Evolutionary conservation across 2,113 vertebrate genomes (phyloP).

Genomic region (Plotosus lineatus): DNA sequence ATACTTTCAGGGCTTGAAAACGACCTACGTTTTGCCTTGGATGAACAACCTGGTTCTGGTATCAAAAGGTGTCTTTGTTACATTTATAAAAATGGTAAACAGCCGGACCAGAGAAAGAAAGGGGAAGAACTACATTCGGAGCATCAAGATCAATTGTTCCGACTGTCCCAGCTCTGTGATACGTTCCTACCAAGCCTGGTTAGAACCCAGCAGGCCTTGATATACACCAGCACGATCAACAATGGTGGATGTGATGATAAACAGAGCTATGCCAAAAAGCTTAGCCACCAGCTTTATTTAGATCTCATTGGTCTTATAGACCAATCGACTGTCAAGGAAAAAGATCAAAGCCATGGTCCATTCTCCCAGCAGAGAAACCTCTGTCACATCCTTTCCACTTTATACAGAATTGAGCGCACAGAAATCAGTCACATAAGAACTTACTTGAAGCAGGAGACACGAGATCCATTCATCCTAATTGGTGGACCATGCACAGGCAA

Average conservation of each 20-base stretch:
- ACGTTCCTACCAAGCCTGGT: conserved; percentile 68
- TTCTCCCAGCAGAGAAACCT: conserved; percentile 65
- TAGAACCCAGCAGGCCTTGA: conserved; percentile 57
- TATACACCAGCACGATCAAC: conserved; percentile 67
- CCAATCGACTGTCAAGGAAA: conserved; percentile 4
- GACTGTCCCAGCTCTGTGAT: conserved; percentile 68
- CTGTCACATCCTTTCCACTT: conserved; percentile 58
- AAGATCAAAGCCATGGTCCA: conserved; percentile 20
- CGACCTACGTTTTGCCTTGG: conserved; percentile 71
- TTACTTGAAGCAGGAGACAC: conserved; percentile 63
- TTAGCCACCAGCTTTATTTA: conserved; percentile 70
- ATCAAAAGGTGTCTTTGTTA: conserved; percentile 71
- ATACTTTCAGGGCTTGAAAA: conserved; percentile 65
- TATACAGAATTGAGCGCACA: conserved; percentile 64
- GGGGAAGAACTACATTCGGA: not conserved
- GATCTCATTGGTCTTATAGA: conserved; percentile 68
- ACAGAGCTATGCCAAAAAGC: conserved; percentile 64
- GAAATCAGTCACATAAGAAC: conserved; percentile 67
- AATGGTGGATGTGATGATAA: conserved; percentile 61
- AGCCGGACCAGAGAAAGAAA: conserved; percentile 39
- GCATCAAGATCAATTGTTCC: conserved; percentile 9
- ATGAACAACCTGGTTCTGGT: conserved; percentile 46
- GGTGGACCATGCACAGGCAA: conserved; percentile 77
- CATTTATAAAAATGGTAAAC: conserved; percentile 65
- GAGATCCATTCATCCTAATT: conserved; percentile 67